Evolutionary conservation across 2,113 vertebrate species (phyloP).

Genomic region (Stigmatopora nigra): DNA sequence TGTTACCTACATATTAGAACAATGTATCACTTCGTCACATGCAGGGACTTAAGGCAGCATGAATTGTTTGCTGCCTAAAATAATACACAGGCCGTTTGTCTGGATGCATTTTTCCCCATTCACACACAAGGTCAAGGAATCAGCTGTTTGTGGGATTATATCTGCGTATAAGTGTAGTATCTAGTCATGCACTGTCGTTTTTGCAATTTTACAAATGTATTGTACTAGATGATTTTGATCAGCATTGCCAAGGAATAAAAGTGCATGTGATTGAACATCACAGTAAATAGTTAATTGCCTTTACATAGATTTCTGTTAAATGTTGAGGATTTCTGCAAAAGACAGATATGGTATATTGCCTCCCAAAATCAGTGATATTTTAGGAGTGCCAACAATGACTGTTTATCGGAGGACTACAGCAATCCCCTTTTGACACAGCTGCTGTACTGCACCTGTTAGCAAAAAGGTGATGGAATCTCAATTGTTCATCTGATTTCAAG

Average conservation of each 20-base stretch:
- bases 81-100: no score
- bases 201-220: background rate
- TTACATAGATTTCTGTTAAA: background rate
- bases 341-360: background rate
- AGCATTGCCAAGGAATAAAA: background rate
- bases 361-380: background rate
- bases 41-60: no score
- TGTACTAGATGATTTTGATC: background rate
- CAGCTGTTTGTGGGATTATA: background rate
- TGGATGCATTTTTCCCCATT: no score
- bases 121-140: background rate
- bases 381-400: background rate
- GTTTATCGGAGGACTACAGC: background rate
- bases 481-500: slow-evolving; percentile 37
- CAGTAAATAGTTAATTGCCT: background rate
- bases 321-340: background rate
- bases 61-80: no score
- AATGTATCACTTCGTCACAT: no score
- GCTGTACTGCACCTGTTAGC: slow-evolving; percentile 13
- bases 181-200: background rate
- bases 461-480: slow-evolving; percentile 25
- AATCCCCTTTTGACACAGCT: background rate
- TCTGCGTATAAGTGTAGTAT: background rate
- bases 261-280: background rate
- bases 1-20: no score